phyloP scores from a whole-genome alignment of 2,888 invertebrate genomes.

The Stictocephala bisonia region DNA sequence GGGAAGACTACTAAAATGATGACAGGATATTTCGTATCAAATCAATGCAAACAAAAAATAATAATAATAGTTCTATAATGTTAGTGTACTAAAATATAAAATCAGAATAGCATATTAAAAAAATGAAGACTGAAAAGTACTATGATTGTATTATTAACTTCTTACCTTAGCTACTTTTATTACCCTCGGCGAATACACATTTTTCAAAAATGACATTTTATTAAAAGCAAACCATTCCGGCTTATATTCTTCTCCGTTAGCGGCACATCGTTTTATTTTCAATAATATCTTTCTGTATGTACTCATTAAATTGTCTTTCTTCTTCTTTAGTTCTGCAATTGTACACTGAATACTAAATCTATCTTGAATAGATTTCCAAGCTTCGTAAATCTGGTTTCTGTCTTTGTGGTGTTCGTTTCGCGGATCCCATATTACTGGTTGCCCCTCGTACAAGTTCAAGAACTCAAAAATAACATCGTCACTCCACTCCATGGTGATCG shows the following conservation, averaged over 20 bases:
- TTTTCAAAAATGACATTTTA: not conserved
- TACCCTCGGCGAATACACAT: not conserved
- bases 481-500: not conserved
- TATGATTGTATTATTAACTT: not conserved
- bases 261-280: no score
- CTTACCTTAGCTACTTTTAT: not conserved
- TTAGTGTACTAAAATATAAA: no score
- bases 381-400: not conserved
- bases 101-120: no score
- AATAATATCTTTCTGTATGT: not conserved
- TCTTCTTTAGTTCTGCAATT: not conserved
- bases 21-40: no score
- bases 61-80: no score
- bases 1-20: no score
- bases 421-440: conserved; percentile 45
- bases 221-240: not conserved
- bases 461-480: conserved; percentile 25
- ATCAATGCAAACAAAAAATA: no score
- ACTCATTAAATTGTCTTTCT: not conserved
- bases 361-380: not conserved
- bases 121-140: no score
- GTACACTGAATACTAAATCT: not conserved
- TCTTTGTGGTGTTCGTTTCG: conserved; percentile 27
- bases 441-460: conserved; percentile 27
- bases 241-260: not conserved